These are phyloP conservation scores for Phallusia fumigata DNA, from an alignment of 23 tunicate genomes.

Conservation along the genomic window DNA sequence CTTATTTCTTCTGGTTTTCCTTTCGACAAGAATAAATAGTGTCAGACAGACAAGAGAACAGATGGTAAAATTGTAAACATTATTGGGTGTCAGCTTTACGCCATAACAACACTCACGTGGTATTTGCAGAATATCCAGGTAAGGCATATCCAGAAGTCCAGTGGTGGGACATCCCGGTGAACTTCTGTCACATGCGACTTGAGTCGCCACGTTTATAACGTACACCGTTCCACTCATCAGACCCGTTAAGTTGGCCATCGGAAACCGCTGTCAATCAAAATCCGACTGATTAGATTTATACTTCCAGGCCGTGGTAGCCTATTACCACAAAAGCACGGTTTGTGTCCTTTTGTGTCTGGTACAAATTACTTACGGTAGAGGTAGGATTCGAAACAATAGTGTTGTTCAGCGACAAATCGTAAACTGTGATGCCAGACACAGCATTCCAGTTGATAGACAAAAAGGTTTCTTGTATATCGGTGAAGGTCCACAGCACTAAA, in stretches of 20 bases:
- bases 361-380: neutral
- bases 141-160: neutral
- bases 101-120: neutral
- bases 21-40: no score
- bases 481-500: neutral
- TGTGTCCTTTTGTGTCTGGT: no score
- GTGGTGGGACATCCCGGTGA: neutral
- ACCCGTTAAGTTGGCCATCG: neutral
- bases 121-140: neutral
- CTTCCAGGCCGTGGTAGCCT: no score
- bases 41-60: no score
- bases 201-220: neutral
- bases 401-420: neutral
- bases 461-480: neutral
- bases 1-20: no score
- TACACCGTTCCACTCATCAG: constrained; percentile 6
- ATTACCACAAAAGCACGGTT: no score
- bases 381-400: neutral
- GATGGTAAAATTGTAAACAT: no score
- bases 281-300: no score
- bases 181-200: neutral
- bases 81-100: no score
- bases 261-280: neutral
- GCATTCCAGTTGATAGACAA: neutral
- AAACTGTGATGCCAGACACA: neutral